Percentiles rank a stretch among this genome's conserved stretches.
These are phyloP conservation scores for Halcyon malimbica DNA, from an alignment of 2,113 vertebrate species.

Conservation along the genomic window DNA sequence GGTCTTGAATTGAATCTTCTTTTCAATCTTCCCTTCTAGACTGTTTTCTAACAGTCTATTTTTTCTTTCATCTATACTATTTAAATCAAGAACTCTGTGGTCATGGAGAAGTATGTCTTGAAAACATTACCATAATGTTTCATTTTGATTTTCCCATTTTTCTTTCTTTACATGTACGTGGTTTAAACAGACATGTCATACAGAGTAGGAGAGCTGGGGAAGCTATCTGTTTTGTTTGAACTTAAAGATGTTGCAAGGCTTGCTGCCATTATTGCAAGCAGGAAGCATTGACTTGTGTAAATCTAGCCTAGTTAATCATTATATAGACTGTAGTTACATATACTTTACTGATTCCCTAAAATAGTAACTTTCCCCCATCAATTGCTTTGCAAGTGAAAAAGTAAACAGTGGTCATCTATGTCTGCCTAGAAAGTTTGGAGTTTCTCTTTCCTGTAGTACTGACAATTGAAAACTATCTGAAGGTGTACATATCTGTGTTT, in stretches of 20 bases:
- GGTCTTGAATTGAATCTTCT: accelerated
- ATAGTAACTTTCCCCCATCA: neutral
- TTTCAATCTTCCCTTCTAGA: no score
- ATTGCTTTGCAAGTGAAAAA: neutral
- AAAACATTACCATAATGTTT: neutral
- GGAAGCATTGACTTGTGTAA: neutral
- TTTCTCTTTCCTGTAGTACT: neutral
- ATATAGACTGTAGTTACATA: neutral
- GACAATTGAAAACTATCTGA: neutral
- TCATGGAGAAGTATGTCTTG: neutral
- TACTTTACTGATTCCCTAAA: neutral
- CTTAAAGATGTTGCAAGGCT: neutral
- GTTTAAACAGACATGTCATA: neutral
- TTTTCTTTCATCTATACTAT: neutral
- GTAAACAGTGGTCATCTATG: neutral
- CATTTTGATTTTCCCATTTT: neutral
- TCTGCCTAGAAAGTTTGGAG: neutral
- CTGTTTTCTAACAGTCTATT: neutral
- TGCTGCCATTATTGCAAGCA: neutral
- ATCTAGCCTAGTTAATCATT: neutral
- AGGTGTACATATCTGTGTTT: accelerated
- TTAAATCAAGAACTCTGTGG: neutral
- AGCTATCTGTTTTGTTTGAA: neutral
- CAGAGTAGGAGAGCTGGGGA: neutral
- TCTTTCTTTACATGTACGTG: neutral